A percentile compares a stretch with the other conserved stretches of the same genome.
Conservation (phyloP, 2,888 invertebrate genomes). For the Bedellia somnulentella region DNA sequence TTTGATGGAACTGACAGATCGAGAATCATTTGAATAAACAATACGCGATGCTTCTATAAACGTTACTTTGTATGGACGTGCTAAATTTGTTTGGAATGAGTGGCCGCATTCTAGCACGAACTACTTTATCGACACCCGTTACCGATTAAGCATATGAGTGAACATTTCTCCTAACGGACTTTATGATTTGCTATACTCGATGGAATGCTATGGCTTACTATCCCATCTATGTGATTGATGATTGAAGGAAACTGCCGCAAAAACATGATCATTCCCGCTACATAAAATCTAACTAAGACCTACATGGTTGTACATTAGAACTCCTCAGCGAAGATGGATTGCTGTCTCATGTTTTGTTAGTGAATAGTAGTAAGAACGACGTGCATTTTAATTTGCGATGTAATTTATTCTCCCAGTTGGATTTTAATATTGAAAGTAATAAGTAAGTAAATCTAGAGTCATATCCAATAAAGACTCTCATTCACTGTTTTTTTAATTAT, state of each 20-base stretch:
- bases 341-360: too few relatives aligned
- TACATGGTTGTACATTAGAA: too few relatives aligned
- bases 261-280: too few relatives aligned
- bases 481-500: too few relatives aligned
- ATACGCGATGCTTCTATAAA: background rate
- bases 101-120: constrained; percentile 52
- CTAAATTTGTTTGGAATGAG: constrained; percentile 40
- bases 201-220: constrained; percentile 3
- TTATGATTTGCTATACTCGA: constrained; percentile 2
- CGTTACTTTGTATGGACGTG: constrained; percentile 20
- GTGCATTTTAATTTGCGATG: too few relatives aligned
- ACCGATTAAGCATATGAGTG: constrained; percentile 26
- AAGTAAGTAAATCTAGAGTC: too few relatives aligned
- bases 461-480: too few relatives aligned
- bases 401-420: too few relatives aligned
- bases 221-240: constrained; percentile 3
- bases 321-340: too few relatives aligned
- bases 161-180: constrained; percentile 17
- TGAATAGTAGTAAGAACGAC: too few relatives aligned
- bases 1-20: background rate
- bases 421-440: too few relatives aligned
- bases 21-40: background rate
- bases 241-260: background rate
- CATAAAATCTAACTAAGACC: too few relatives aligned
- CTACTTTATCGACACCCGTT: constrained; percentile 31